Conservation (phyloP, 1,140 invertebrate genomes). For the Phymastichus coffea region DNA sequence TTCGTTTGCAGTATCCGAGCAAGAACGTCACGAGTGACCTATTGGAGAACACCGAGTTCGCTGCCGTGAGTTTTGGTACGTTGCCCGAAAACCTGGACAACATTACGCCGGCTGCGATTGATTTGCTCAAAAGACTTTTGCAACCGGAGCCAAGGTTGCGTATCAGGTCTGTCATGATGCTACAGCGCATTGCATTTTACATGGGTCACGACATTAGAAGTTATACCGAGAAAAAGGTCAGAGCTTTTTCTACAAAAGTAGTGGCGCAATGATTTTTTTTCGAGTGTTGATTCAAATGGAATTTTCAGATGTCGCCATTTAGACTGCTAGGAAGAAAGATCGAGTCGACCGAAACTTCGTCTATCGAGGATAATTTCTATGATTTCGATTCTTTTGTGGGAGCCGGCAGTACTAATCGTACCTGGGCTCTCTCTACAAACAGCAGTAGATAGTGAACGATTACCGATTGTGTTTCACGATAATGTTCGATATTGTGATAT, state of each 20-base stretch:
- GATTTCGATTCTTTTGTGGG: slow-evolving; percentile 40
- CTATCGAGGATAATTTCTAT: slow-evolving; percentile 26
- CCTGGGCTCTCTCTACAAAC: slow-evolving; percentile 11
- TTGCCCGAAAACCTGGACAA: slow-evolving; percentile 35
- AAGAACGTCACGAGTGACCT: slow-evolving; percentile 15
- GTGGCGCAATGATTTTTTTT: not conserved
- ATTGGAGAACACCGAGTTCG: slow-evolving; percentile 11
- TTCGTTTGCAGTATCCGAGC: slow-evolving; percentile 35
- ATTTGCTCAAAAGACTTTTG: slow-evolving; percentile 53
- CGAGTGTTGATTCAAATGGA: not conserved
- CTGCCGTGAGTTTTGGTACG: slow-evolving; percentile 27
- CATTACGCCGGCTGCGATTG: slow-evolving; percentile 42
- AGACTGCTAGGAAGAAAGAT: slow-evolving; percentile 35
- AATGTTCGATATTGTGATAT: slow-evolving; percentile 6
- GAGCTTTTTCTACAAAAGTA: not conserved
- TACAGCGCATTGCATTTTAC: slow-evolving; percentile 57
- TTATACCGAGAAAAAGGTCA: slow-evolving; percentile 46
- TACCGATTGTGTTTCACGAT: not conserved
- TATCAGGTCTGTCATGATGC: slow-evolving; percentile 46
- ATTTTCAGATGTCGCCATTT: slow-evolving; percentile 44
- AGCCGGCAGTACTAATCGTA: slow-evolving; percentile 22
- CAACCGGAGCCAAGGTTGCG: slow-evolving; percentile 49
- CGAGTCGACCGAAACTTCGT: not conserved
- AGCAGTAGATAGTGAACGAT: not conserved
- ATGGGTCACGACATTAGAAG: slow-evolving; percentile 49